Evolutionary conservation across 1,140 invertebrate genomes (phyloP).

Genomic region (Radopholus similis): DNA sequence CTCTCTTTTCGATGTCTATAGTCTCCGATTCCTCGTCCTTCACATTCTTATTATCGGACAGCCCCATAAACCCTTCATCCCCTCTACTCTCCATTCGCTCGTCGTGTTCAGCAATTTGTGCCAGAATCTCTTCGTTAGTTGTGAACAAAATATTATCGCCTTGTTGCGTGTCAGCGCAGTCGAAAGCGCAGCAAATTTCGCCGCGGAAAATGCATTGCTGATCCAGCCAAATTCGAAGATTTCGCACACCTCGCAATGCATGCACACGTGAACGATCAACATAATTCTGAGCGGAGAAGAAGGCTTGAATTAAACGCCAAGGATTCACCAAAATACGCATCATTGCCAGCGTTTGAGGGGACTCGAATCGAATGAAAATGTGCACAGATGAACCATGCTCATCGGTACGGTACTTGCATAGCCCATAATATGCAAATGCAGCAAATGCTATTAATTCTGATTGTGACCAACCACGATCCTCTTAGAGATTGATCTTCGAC

Average conservation of each 20-base stretch:
- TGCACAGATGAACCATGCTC: constrained; percentile 19
- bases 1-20: neutral
- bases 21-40: neutral
- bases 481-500: neutral
- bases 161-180: constrained; percentile 1
- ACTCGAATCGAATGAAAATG: constrained; percentile 19
- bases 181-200: constrained; percentile 47
- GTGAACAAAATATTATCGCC: constrained; percentile 61
- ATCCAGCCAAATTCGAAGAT: constrained; percentile 34
- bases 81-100: neutral
- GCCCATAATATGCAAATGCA: constrained; percentile 20
- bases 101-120: constrained; percentile 62
- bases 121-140: constrained; percentile 62
- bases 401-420: constrained; percentile 32
- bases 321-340: constrained; percentile 39
- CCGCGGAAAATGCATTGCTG: constrained; percentile 42
- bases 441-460: constrained; percentile 23
- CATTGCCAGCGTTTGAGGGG: constrained; percentile 34
- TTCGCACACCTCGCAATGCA: constrained; percentile 37
- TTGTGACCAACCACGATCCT: neutral
- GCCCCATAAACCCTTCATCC: no score
- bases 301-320: neutral
- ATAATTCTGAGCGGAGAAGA: constrained; percentile 32
- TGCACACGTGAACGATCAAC: constrained; percentile 37
- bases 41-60: neutral